Evolutionary conservation across 2,888 invertebrate genomes (phyloP).

Genomic region (Pardosa pseudoannulata): DNA sequence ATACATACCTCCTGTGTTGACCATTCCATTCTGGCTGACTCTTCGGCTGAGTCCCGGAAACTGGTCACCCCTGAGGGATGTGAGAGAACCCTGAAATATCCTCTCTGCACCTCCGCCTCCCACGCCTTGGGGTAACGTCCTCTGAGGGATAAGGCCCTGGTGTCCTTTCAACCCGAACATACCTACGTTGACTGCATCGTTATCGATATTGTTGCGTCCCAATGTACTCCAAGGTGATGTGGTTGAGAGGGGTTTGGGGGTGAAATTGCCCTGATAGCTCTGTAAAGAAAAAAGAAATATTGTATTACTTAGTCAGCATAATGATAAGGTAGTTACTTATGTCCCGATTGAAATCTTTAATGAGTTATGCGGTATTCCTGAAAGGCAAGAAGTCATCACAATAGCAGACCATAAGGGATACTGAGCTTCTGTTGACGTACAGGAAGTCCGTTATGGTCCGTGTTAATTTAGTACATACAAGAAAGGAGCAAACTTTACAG

Average conservation of each 20-base stretch:
- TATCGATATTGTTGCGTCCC: constrained; percentile 38
- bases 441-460: no score
- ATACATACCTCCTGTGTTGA: background rate
- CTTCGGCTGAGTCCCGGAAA: constrained; percentile 35
- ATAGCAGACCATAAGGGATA: no score
- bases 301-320: no score
- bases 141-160: constrained; percentile 28
- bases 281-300: constrained; percentile 13
- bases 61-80: constrained; percentile 52
- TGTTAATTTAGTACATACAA: no score
- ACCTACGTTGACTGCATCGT: background rate
- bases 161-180: constrained; percentile 41
- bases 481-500: no score
- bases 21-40: constrained; percentile 62
- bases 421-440: no score
- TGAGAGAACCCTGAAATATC: constrained; percentile 47
- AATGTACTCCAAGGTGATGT: constrained; percentile 61
- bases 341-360: no score
- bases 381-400: no score
- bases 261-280: constrained; percentile 65
- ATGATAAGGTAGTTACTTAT: no score
- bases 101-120: constrained; percentile 1
- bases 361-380: no score
- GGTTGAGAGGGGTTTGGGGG: constrained; percentile 21
- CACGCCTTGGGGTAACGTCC: constrained; percentile 39